Conservation (phyloP, 2,888 invertebrate genomes). For the Watsonalla binaria region DNA sequence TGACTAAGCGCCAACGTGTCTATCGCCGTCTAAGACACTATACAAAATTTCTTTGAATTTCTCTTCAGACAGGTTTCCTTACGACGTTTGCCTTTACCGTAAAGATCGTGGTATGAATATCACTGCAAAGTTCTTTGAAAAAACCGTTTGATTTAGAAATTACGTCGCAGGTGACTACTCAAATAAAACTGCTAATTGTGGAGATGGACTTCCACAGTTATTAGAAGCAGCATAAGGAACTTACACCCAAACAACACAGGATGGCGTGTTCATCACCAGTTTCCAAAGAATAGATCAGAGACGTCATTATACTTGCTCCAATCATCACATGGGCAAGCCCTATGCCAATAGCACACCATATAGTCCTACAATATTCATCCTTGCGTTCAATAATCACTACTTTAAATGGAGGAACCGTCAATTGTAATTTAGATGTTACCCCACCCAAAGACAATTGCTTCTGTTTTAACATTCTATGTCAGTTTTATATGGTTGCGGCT, state of each 20-base stretch:
- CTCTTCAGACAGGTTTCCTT: too few relatives aligned
- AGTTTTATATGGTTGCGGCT: background rate
- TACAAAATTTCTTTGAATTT: too few relatives aligned
- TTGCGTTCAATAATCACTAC: conserved; percentile 30
- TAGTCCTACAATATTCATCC: conserved; percentile 28
- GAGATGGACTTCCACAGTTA: too few relatives aligned
- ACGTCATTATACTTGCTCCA: conserved; percentile 34
- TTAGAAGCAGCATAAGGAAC: conserved; percentile 8
- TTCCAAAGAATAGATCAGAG: conserved; percentile 24
- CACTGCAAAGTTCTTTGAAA: too few relatives aligned
- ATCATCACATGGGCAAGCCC: conserved; percentile 32
- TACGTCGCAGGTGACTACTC: too few relatives aligned
- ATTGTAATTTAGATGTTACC: conserved; percentile 2
- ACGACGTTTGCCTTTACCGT: too few relatives aligned
- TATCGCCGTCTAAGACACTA: too few relatives aligned
- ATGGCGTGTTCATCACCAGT: conserved; percentile 28
- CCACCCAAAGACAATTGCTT: background rate
- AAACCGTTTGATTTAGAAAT: too few relatives aligned
- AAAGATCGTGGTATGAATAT: too few relatives aligned
- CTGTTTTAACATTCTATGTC: background rate
- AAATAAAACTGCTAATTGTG: too few relatives aligned
- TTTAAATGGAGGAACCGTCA: conserved; percentile 22
- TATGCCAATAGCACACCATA: conserved; percentile 32
- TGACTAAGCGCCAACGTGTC: too few relatives aligned
- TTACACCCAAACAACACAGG: conserved; percentile 33